These are phyloP conservation scores for Cacoxenus indagator DNA, from an alignment of 2,888 invertebrate species.

Conservation along the genomic window DNA sequence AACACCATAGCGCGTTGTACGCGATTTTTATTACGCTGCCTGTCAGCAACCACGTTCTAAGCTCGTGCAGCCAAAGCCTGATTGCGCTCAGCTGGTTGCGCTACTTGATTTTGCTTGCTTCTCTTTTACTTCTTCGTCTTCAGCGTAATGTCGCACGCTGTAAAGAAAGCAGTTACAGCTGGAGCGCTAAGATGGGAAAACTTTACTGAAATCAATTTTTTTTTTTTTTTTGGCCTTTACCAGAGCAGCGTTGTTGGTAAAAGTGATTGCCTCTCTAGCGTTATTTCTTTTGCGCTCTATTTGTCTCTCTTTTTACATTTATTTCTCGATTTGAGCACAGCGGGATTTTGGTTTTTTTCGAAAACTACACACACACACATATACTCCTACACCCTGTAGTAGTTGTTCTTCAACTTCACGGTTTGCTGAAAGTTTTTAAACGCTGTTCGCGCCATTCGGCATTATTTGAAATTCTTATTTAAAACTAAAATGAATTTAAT, in stretches of 20 bases:
- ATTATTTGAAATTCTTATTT: not conserved
- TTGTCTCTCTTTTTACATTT: not conserved
- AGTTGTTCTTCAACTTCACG: no score
- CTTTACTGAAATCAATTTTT: conserved; percentile 15
- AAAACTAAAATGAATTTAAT: conserved; percentile 38
- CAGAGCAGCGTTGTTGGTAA: not conserved
- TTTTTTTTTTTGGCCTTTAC: conserved; percentile 9
- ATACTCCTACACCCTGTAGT: not conserved
- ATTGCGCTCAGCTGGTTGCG: conserved; percentile 30
- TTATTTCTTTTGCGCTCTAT: not conserved
- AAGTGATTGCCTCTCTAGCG: not conserved
- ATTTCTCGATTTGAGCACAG: not conserved
- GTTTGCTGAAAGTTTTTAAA: conserved; percentile 5
- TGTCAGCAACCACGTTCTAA: conserved; percentile 35
- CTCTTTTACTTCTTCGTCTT: not conserved
- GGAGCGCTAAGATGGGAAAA: conserved; percentile 4
- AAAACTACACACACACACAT: not conserved
- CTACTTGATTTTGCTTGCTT: conserved; percentile 7
- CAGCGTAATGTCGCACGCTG: not conserved
- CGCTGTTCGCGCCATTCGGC: not conserved
- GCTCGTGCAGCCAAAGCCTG: conserved; percentile 29
- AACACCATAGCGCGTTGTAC: conserved; percentile 32
- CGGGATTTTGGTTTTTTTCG: no score
- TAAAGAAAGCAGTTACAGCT: not conserved
- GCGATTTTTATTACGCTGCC: conserved; percentile 16